Percentiles rank a stretch among this genome's conserved stretches.
Evolutionary conservation across 2,797 vertebrate species (phyloP).

Genomic region (Sebastes matsubarae): DNA sequence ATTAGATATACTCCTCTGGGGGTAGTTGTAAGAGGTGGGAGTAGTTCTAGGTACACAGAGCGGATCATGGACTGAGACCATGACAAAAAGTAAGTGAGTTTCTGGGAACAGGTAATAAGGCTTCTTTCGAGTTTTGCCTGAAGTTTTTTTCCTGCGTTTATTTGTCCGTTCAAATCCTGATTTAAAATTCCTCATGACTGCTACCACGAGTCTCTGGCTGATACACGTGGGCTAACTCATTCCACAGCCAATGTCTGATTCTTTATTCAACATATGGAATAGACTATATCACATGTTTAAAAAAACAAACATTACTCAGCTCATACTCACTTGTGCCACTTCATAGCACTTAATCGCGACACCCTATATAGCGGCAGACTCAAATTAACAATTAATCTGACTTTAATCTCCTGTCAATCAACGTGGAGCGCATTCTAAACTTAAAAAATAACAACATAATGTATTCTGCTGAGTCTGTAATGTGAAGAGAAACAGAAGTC

Average conservation of each 20-base stretch:
- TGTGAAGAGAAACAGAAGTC: background rate
- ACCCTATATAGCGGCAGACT: background rate
- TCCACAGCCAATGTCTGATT: too few relatives aligned
- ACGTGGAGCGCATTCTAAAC: background rate
- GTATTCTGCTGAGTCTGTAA: background rate
- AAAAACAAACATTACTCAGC: background rate
- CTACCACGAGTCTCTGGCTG: background rate
- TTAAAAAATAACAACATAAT: background rate
- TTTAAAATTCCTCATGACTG: slow-evolving; percentile 4
- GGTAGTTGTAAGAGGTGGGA: slow-evolving; percentile 17
- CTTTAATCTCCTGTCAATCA: background rate
- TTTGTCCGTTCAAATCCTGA: background rate
- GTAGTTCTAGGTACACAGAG: background rate
- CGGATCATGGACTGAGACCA: slow-evolving; percentile 7
- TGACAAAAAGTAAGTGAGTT: slow-evolving; percentile 10
- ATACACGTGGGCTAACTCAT: background rate
- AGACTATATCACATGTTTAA: background rate
- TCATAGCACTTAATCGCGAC: background rate
- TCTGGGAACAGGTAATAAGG: background rate
- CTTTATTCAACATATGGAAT: background rate
- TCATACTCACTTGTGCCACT: background rate
- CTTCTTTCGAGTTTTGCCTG: background rate
- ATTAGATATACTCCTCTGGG: slow-evolving; percentile 39
- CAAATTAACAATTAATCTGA: background rate
- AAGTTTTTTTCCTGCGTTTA: background rate